phyloP scores from a whole-genome alignment of 2,888 invertebrate species.

The Pteria penguin region DNA sequence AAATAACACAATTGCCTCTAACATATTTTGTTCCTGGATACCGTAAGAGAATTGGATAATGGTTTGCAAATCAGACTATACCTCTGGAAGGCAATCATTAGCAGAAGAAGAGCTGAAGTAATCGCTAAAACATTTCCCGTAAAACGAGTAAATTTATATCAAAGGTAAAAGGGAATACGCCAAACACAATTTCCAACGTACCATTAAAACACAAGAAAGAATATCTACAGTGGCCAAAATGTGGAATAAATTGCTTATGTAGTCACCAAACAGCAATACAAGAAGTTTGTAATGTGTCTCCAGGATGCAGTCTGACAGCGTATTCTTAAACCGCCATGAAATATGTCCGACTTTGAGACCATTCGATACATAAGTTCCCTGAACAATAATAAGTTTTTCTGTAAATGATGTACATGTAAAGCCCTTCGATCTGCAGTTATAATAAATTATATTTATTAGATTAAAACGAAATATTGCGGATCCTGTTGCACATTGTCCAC shows the following conservation, averaged over 20 bases:
- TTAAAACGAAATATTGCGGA: too few species aligned
- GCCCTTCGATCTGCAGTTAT: too few species aligned
- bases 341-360: too few species aligned
- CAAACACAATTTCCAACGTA: slow-evolving; percentile 12
- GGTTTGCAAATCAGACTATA: slow-evolving; percentile 14
- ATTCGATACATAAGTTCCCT: too few species aligned
- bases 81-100: slow-evolving; percentile 17
- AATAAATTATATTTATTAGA: too few species aligned
- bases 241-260: slow-evolving; percentile 12
- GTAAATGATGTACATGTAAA: too few species aligned
- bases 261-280: not conserved
- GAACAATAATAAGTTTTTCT: too few species aligned
- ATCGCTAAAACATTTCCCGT: slow-evolving; percentile 10
- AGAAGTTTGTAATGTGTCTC: too few species aligned
- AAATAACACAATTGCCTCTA: not conserved
- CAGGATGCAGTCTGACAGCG: too few species aligned
- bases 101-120: slow-evolving; percentile 9
- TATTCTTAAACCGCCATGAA: too few species aligned
- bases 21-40: not conserved
- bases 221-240: slow-evolving; percentile 9
- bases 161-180: not conserved
- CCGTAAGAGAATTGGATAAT: not conserved
- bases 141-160: slow-evolving; percentile 19
- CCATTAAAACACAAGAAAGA: slow-evolving; percentile 16
- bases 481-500: too few species aligned